These are phyloP conservation scores for Platycheirus rosarum DNA, from an alignment of 2,888 invertebrate species.

Conservation along the genomic window DNA sequence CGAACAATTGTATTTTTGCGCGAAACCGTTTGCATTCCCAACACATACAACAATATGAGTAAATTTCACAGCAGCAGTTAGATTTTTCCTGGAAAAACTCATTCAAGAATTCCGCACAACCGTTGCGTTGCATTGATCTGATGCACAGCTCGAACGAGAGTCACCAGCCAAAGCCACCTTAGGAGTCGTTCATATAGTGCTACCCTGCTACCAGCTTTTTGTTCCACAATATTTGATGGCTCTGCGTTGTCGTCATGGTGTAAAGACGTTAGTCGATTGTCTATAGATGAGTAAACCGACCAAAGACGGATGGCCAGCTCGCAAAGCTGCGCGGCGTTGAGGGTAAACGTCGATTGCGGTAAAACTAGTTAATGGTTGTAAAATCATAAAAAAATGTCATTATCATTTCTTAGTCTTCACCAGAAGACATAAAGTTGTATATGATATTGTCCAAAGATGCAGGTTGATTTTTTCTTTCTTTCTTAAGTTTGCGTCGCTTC, in stretches of 20 bases:
- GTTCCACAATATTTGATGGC: slow-evolving; percentile 12
- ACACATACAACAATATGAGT: slow-evolving; percentile 63
- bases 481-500: background rate
- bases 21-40: slow-evolving; percentile 73
- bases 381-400: slow-evolving; percentile 74
- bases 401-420: slow-evolving; percentile 72
- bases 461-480: slow-evolving; percentile 8
- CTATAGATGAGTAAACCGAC: slow-evolving; percentile 46
- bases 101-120: slow-evolving; percentile 73
- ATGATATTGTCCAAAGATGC: slow-evolving; percentile 58
- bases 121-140: slow-evolving; percentile 64
- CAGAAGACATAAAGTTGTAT: slow-evolving; percentile 59
- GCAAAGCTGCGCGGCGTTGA: slow-evolving; percentile 9
- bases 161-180: slow-evolving; percentile 48
- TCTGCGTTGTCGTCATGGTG: slow-evolving; percentile 36
- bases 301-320: slow-evolving; percentile 15
- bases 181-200: slow-evolving; percentile 36
- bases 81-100: slow-evolving; percentile 72
- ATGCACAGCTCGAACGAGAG: slow-evolving; percentile 26
- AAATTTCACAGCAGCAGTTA: slow-evolving; percentile 69
- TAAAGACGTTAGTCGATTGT: slow-evolving; percentile 44
- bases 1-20: slow-evolving; percentile 69
- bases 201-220: slow-evolving; percentile 28
- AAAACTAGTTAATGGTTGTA: slow-evolving; percentile 73
- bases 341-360: slow-evolving; percentile 62